These are phyloP conservation scores for Villa cingulata DNA, from an alignment of 2,888 invertebrate genomes.

Conservation along the genomic window DNA sequence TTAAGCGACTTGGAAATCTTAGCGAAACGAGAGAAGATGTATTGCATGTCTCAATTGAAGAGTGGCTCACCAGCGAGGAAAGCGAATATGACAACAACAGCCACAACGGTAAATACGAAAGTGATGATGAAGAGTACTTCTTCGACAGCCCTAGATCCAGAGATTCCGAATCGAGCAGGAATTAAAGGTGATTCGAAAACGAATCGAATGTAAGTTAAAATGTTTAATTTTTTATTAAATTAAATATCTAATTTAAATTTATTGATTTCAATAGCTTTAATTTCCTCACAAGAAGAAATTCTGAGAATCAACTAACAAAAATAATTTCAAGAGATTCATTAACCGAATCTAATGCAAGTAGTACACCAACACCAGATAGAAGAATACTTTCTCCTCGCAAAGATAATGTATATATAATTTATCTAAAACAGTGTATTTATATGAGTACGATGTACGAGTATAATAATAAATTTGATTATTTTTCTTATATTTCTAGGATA, in stretches of 20 bases:
- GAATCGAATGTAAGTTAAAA: constrained; percentile 12
- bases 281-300: constrained; percentile 34
- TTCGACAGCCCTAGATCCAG: constrained; percentile 29
- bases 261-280: constrained; percentile 24
- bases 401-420: constrained; percentile 34
- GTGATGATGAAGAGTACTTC: constrained; percentile 29
- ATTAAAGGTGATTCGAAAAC: constrained; percentile 1
- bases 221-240: too few relatives aligned
- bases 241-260: too few relatives aligned
- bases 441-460: too few relatives aligned
- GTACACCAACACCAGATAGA: constrained; percentile 20
- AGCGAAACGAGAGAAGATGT: constrained; percentile 41
- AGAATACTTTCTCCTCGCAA: constrained; percentile 32
- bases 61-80: constrained; percentile 35
- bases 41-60: constrained; percentile 38
- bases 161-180: neutral
- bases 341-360: constrained; percentile 31
- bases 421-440: too few relatives aligned
- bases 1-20: constrained; percentile 53
- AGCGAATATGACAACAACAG: constrained; percentile 22
- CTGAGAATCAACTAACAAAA: constrained; percentile 28
- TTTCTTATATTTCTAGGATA: constrained; percentile 43
- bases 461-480: neutral
- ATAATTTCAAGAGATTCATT: constrained; percentile 31
- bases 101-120: constrained; percentile 12